phyloP scores from a whole-genome alignment of 2,797 vertebrate species.

The Sylvilagus floridanus region DNA sequence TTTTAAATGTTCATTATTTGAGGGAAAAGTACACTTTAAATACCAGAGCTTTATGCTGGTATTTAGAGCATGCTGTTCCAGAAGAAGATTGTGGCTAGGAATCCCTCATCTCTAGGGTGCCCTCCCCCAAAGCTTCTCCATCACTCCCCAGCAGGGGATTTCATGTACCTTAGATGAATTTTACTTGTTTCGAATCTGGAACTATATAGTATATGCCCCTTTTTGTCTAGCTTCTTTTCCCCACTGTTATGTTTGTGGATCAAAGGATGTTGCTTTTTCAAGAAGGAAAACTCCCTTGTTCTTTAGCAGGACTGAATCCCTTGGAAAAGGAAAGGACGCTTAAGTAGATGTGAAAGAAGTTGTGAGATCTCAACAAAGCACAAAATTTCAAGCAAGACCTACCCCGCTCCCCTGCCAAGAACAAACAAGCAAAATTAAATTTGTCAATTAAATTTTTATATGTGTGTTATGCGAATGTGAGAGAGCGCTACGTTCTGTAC shows the following conservation, averaged over 20 bases:
- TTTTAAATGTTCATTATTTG: constrained; percentile 54
- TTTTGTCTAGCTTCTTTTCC: neutral
- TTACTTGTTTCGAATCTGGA: neutral
- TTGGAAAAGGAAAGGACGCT: neutral
- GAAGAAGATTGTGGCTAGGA: neutral
- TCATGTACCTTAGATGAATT: neutral
- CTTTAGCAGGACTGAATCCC: constrained; percentile 30
- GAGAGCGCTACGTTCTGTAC: neutral
- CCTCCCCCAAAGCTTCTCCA: neutral
- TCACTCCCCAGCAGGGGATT: neutral
- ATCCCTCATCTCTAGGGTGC: neutral
- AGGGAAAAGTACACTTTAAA: constrained; percentile 47
- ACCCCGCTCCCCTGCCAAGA: neutral
- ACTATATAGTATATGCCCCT: neutral
- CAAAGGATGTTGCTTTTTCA: neutral
- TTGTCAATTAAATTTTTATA: neutral
- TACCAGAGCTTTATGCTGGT: constrained; percentile 38
- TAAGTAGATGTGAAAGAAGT: neutral
- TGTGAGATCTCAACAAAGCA: constrained; percentile 31
- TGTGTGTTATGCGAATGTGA: neutral
- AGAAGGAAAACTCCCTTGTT: constrained; percentile 47
- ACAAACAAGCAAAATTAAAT: constrained; percentile 57
- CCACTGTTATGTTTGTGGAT: neutral
- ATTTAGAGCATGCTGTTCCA: neutral
- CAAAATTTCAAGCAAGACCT: constrained; percentile 2